Percentiles rank a stretch among this genome's conserved stretches.
Conservation (phyloP, 2,113 vertebrate genomes). For the Lota lota region DNA sequence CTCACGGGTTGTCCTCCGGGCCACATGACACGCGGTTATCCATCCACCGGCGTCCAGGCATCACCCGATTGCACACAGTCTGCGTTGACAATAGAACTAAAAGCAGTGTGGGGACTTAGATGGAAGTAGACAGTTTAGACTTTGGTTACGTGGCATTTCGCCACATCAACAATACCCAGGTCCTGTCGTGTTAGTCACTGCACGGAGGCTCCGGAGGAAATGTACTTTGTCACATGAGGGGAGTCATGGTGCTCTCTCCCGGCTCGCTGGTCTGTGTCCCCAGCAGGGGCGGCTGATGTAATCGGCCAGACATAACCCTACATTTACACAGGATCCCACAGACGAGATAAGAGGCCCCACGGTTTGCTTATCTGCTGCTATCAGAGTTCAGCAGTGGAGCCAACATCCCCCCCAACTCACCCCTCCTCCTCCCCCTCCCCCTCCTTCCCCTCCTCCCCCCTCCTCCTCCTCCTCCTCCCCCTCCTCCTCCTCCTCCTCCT, state of each 20-base stretch:
- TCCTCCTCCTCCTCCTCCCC: no score
- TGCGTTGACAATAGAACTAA: no score
- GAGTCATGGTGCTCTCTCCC: constrained; percentile 51
- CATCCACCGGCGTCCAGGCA: no score
- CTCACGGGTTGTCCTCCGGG: no score
- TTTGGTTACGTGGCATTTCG: constrained; percentile 10
- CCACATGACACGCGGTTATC: no score
- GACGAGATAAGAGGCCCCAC: constrained; percentile 68
- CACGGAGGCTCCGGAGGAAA: constrained; percentile 50
- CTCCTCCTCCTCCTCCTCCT: no score
- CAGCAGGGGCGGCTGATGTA: constrained; percentile 68
- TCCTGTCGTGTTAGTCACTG: not conserved
- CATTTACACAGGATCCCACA: constrained; percentile 66
- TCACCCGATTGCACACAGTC: no score
- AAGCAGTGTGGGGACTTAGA: constrained; percentile 32
- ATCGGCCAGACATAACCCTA: constrained; percentile 70
- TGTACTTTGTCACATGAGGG: constrained; percentile 64
- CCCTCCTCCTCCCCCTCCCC: constrained; percentile 40
- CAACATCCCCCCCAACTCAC: constrained; percentile 41
- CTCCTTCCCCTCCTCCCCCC: constrained; percentile 9
- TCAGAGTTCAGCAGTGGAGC: constrained; percentile 59
- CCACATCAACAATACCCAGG: no score
- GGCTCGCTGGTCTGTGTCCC: constrained; percentile 57
- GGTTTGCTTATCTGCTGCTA: constrained; percentile 66
- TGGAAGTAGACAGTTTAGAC: constrained; percentile 66